Conservation (phyloP, 2,888 invertebrate species). For the Synergus umbraculus region DNA sequence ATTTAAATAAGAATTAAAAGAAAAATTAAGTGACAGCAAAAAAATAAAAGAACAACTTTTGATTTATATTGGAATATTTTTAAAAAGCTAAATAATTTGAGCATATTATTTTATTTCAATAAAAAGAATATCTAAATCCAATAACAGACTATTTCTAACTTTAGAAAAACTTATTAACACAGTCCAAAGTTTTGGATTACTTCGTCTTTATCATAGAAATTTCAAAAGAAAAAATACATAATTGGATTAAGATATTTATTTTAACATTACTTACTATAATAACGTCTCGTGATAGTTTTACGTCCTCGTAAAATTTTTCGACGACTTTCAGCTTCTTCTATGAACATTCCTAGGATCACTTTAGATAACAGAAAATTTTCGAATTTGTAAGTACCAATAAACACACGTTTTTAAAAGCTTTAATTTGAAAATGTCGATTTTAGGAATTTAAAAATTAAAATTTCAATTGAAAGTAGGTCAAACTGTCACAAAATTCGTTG, state of each 20-base stretch:
- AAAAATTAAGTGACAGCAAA: neutral
- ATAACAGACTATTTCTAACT: too few relatives aligned
- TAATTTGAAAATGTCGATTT: too few relatives aligned
- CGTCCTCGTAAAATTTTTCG: conserved; percentile 89
- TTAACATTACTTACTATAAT: conserved; percentile 84
- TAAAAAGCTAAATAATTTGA: too few relatives aligned
- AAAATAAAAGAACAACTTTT: too few relatives aligned
- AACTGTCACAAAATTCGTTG: neutral
- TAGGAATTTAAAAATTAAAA: neutral
- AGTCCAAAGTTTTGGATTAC: too few relatives aligned
- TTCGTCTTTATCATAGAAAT: neutral
- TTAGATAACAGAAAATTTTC: conserved; percentile 10
- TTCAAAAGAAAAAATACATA: neutral
- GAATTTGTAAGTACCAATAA: neutral
- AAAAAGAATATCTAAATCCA: too few relatives aligned
- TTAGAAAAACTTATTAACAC: too few relatives aligned
- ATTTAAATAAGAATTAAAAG: neutral
- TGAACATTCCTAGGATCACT: conserved; percentile 83
- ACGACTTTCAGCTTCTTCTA: conserved; percentile 87
- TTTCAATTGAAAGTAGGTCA: neutral
- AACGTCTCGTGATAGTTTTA: conserved; percentile 87
- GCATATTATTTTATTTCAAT: too few relatives aligned
- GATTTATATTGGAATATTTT: too few relatives aligned
- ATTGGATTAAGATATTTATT: neutral
- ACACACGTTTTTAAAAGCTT: too few relatives aligned